These are phyloP conservation scores for Hydractinia echinata DNA, from an alignment of 30 jellyfish, hydroid and myxozoan species.

Conservation along the genomic window DNA sequence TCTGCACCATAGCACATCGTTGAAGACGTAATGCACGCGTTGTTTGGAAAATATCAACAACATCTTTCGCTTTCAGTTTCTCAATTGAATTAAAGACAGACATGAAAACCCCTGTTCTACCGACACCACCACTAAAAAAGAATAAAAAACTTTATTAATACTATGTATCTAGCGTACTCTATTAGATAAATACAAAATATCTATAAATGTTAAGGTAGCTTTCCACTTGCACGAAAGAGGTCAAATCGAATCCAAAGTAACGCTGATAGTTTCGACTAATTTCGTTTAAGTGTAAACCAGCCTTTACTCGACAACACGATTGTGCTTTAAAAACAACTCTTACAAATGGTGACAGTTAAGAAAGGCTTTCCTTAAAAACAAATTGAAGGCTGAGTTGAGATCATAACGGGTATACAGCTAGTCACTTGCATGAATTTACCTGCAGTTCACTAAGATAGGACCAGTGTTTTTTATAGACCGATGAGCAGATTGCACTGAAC, in stretches of 20 bases:
- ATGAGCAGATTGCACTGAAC: constrained; percentile 49
- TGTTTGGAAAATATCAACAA: constrained; percentile 89
- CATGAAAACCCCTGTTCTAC: constrained; percentile 93
- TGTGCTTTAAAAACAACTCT: too few species aligned
- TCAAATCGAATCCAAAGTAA: too few species aligned
- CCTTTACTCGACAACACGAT: too few species aligned
- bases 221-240: too few species aligned
- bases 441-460: constrained; percentile 88
- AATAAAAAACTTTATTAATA: not conserved
- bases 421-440: constrained; percentile 39
- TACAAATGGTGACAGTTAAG: too few species aligned
- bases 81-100: constrained; percentile 83
- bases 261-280: too few species aligned
- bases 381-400: too few species aligned
- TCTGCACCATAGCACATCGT: constrained; percentile 98
- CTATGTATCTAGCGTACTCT: not conserved
- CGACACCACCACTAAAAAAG: constrained; percentile 96
- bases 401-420: too few species aligned
- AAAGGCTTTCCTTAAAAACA: too few species aligned
- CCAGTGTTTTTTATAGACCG: constrained; percentile 43
- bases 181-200: not conserved
- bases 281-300: too few species aligned
- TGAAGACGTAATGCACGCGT: constrained; percentile 84
- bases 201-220: too few species aligned
- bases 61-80: constrained; percentile 72